These are phyloP conservation scores for Telenomus remus DNA, from an alignment of 1,140 invertebrate genomes.

Conservation along the genomic window DNA sequence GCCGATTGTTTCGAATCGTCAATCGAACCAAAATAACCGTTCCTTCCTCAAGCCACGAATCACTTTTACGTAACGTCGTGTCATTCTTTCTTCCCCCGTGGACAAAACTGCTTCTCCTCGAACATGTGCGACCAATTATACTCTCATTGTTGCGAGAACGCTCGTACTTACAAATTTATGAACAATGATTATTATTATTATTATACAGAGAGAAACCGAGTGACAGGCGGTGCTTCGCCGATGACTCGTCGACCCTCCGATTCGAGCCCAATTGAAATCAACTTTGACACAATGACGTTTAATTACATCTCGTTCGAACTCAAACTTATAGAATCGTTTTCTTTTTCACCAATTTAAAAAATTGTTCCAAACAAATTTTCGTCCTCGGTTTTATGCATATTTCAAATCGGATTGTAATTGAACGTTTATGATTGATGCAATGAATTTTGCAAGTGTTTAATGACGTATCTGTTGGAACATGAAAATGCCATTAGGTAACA, in stretches of 20 bases:
- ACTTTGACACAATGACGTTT: conserved; percentile 11
- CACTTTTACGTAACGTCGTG: too few species aligned
- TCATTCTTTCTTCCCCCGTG: too few species aligned
- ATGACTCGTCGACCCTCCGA: conserved; percentile 1
- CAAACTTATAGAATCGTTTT: background rate
- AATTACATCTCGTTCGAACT: conserved; percentile 4
- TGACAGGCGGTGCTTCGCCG: background rate
- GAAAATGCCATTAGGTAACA: conserved; percentile 53
- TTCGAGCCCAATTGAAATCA: conserved; percentile 8
- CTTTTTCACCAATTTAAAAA: too few species aligned
- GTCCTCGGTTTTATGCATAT: too few species aligned
- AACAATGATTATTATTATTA: too few species aligned
- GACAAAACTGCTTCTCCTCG: background rate
- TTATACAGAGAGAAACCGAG: conserved; percentile 38
- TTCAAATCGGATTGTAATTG: conserved; percentile 1
- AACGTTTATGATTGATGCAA: conserved; percentile 29
- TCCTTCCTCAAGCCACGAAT: too few species aligned
- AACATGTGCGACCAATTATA: conserved; percentile 58
- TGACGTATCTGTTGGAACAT: conserved; percentile 22
- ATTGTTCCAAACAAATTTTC: too few species aligned
- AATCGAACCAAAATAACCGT: too few species aligned
- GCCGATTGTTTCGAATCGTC: too few species aligned
- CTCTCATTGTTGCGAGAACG: conserved; percentile 48
- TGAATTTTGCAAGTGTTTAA: conserved; percentile 34
- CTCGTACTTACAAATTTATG: conserved; percentile 57